Evolutionary conservation across 2,797 vertebrate genomes (phyloP).

Genomic region (Pteropus rufus): DNA sequence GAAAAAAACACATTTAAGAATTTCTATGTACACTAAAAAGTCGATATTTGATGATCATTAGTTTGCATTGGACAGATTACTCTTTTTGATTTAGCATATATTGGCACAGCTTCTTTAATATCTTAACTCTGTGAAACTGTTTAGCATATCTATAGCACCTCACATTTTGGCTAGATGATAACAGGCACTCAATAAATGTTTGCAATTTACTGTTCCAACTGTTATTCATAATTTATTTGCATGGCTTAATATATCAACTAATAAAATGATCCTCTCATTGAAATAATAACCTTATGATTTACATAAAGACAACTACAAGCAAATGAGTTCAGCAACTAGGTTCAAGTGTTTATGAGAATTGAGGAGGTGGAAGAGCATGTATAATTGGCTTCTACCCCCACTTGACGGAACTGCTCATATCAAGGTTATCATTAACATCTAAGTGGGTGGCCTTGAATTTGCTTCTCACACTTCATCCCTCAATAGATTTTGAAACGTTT

Average conservation of each 20-base stretch:
- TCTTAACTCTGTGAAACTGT: background rate
- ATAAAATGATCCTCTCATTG: background rate
- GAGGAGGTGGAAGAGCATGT: background rate
- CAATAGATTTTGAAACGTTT: background rate
- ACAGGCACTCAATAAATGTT: slow-evolving; percentile 6
- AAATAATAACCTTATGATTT: slow-evolving; percentile 30
- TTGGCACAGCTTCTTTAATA: no score
- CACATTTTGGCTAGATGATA: background rate
- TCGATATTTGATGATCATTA: background rate
- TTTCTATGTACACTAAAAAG: background rate
- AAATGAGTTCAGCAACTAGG: background rate
- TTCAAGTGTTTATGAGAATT: background rate
- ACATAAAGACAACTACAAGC: background rate
- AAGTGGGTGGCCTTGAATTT: background rate
- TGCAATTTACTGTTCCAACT: background rate
- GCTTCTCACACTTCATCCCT: background rate
- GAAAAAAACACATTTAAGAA: background rate
- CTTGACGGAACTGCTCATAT: background rate
- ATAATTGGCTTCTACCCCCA: background rate
- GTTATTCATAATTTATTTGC: background rate
- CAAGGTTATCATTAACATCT: background rate
- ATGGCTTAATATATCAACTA: background rate
- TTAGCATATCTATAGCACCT: background rate
- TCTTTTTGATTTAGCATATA: background rate
- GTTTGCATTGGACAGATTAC: background rate